Conservation (phyloP, 2,113 vertebrate species). For the Delphinus delphis region DNA sequence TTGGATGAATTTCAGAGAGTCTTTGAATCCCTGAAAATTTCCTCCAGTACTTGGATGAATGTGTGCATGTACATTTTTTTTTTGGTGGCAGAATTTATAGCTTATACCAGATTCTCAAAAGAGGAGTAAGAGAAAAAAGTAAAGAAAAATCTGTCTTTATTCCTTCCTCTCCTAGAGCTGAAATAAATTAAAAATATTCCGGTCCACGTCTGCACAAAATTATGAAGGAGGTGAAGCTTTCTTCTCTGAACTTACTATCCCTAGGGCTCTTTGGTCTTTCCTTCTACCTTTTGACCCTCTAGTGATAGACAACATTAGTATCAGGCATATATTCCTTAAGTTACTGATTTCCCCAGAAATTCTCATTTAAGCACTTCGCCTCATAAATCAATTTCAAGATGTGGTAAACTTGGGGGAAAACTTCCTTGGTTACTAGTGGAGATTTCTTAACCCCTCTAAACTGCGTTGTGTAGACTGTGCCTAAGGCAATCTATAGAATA, state of each 20-base stretch:
- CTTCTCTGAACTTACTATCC: neutral
- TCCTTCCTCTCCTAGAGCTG: neutral
- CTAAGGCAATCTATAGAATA: neutral
- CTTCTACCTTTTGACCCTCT: neutral
- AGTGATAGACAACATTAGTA: neutral
- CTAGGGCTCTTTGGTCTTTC: neutral
- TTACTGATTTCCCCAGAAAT: neutral
- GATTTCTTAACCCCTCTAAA: conserved; percentile 15
- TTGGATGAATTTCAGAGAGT: conserved; percentile 20
- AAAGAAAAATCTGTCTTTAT: neutral
- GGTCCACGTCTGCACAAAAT: neutral
- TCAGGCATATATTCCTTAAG: neutral
- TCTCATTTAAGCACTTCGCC: neutral
- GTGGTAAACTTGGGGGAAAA: neutral
- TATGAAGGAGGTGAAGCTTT: neutral
- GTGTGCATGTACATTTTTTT: neutral
- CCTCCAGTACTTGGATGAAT: neutral
- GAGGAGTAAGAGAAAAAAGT: neutral
- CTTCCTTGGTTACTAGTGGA: neutral
- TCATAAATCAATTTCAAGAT: conserved; percentile 32
- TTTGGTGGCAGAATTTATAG: neutral
- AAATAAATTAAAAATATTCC: neutral
- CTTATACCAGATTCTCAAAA: neutral
- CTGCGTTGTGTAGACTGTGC: neutral
- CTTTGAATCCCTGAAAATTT: conserved; percentile 1